Conservation (phyloP, 2,888 invertebrate genomes). For the Dusona sp. region DNA sequence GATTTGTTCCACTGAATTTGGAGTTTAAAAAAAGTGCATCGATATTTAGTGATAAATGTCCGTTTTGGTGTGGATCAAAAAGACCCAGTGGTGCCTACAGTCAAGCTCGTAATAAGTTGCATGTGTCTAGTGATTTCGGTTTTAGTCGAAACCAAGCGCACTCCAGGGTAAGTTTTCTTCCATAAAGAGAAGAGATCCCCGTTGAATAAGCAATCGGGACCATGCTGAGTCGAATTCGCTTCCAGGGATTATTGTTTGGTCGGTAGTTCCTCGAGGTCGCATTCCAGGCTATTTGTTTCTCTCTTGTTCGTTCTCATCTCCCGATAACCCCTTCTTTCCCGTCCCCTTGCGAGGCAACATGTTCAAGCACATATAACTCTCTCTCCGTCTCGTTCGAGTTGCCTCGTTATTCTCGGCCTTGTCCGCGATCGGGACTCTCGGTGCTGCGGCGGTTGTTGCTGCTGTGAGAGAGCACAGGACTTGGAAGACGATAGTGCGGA, state of each 20-base stretch:
- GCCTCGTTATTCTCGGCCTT: constrained; percentile 36
- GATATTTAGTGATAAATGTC: too few relatives aligned
- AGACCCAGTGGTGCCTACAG: not conserved
- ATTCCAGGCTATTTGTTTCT: constrained; percentile 66
- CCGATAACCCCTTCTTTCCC: constrained; percentile 48
- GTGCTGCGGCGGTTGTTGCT: not conserved
- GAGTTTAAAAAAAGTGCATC: too few relatives aligned
- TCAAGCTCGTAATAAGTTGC: not conserved
- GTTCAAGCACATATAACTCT: constrained; percentile 4
- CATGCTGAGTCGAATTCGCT: constrained; percentile 1
- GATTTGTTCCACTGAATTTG: too few relatives aligned
- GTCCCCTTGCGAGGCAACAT: constrained; percentile 6
- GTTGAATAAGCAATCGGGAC: constrained; percentile 11
- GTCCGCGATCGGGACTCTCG: constrained; percentile 32
- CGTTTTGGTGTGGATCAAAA: too few relatives aligned
- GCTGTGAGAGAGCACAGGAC: constrained; percentile 28
- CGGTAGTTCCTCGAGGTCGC: constrained; percentile 57
- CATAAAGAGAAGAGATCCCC: not conserved
- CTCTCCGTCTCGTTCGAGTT: constrained; percentile 4
- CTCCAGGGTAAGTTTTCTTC: not conserved
- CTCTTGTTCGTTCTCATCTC: constrained; percentile 60
- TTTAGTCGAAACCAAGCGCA: not conserved
- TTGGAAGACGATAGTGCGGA: constrained; percentile 63
- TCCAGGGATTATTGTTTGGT: constrained; percentile 29
- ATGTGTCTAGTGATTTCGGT: not conserved